Base-by-base conservation (phyloP, 2,888 invertebrate genomes). In the Nomada ferruginata region DNA sequence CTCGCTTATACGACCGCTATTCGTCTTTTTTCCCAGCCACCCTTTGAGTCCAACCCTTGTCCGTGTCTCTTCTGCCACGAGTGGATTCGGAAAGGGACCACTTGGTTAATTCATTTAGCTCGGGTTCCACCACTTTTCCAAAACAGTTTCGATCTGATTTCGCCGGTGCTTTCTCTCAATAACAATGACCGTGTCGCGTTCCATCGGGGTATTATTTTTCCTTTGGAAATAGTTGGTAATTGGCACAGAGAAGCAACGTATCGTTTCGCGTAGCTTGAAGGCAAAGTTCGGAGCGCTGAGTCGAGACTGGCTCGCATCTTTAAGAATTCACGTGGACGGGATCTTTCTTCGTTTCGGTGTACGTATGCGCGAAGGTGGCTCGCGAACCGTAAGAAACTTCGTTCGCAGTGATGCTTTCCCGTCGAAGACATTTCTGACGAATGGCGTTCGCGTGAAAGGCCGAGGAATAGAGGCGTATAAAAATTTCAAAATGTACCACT, bases 31-130 rank as follows among this genome's bases (percentile, higher is more conserved):
- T 26, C 2, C 26, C 26, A 26, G 26, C 26, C 26, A 26, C 36
- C 18, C 57, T 69, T 76, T 70, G 64, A 55, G 53, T 42, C 64
- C 23, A 29, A 44, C 29, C 47, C 20, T 2, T 15, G 26, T 7
- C 26, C 7, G 13, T 50, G n/a, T 59, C 23, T 4, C 42, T 9
- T 3, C n/a, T 53, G 20, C 3, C 44, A n/a, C 18, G 7, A 61
- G 63, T 52, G 64, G 20, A 7, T 10, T n/a, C 63, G 50, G n/a
- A 23, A 50, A 20, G 29, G 57, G 42, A 61, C 20, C 52, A 50
- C 47, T 23, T 42, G 15, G 47, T 79, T 81, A 80, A 79, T 72
- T 77, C 77, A 57, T 68, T 78, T 78, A 76, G 18, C 66, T 53
- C 29, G 20, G 42, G 23, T 42, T 42, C 20, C 60, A 26, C 20